Evolutionary conservation across 2,797 vertebrate species (phyloP).

Genomic region (Spea hammondii): DNA sequence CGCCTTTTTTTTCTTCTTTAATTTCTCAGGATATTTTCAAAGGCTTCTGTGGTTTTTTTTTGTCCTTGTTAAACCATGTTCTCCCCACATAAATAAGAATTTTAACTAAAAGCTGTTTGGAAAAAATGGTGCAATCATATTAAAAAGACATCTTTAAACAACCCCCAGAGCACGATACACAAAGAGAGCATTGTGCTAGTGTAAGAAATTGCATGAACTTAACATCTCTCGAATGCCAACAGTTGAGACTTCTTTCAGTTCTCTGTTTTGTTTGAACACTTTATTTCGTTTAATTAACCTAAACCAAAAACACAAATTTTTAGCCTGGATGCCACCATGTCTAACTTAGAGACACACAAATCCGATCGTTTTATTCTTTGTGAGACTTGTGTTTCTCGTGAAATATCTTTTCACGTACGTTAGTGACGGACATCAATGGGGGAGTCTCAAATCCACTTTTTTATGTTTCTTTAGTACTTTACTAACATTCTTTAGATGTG

Average conservation of each 20-base stretch:
- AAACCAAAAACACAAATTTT: too few species aligned
- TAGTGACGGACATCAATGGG: too few species aligned
- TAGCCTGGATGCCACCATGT: too few species aligned
- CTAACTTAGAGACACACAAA: too few species aligned
- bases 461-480: too few species aligned
- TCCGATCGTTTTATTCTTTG: too few species aligned
- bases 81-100: slow-evolving; percentile 32
- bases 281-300: neutral
- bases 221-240: slow-evolving; percentile 63
- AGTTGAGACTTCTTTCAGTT: slow-evolving; percentile 34
- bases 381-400: too few species aligned
- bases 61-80: neutral
- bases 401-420: too few species aligned
- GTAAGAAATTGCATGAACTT: slow-evolving; percentile 63
- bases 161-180: slow-evolving; percentile 63
- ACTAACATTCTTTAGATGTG: too few species aligned
- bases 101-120: slow-evolving; percentile 46
- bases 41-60: slow-evolving; percentile 9
- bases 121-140: slow-evolving; percentile 54
- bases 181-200: slow-evolving; percentile 67
- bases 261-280: neutral
- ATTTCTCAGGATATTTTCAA: neutral
- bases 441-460: too few species aligned
- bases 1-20: neutral
- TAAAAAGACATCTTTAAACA: slow-evolving; percentile 68